Evolutionary conservation across 2,797 vertebrate species (phyloP), one percentile per base, ranked within the genome.

Genomic region (Todus mexicanus): DNA sequence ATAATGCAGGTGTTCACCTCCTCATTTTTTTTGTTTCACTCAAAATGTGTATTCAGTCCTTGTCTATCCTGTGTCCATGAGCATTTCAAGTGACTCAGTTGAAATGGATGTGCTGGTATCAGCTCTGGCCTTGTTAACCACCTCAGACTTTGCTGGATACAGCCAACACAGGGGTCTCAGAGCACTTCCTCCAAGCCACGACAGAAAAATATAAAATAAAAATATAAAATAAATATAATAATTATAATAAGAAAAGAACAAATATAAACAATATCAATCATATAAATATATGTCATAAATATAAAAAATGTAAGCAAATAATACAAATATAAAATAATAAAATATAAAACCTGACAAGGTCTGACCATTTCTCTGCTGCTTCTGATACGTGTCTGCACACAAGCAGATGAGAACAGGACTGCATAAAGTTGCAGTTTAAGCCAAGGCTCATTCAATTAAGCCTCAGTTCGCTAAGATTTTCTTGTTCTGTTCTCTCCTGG

Each of bases 1-100:
- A 33, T 54, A 69, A n/a, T 0, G 1, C n/a, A 40, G 37, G 13
- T 1, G 2, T 17, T 50, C 59, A 48, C 8, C 6, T 27, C 12
- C 12, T 31, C n/a, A 11, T 50, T 70, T 43, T 43, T 38, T 7
- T n/a, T 77, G 48, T 50, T 14, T 77, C 66, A 47, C 15, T 85
- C 15, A 29, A 29, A 53, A 50, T 20, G 26, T 48, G 6, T 35
- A 77, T 88, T 77, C n/a, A 19, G 20, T 73, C 31, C 8, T 48
- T 22, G 31, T 14, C 31, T 61, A 12, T 65, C 33, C 63, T 47
- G 27, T 50, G 25, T 79, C 37, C 31, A 7, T 3, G 15, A 56
- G 21, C 42, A 22, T 57, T 85, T 82, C 37, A 70, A 66, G 59
- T 15, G 33, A 31, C 16, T 33, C 51, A 63, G 12, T 10, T 6